phyloP scores from a whole-genome alignment of 2,113 vertebrate genomes.

The Clarias gariepinus region DNA sequence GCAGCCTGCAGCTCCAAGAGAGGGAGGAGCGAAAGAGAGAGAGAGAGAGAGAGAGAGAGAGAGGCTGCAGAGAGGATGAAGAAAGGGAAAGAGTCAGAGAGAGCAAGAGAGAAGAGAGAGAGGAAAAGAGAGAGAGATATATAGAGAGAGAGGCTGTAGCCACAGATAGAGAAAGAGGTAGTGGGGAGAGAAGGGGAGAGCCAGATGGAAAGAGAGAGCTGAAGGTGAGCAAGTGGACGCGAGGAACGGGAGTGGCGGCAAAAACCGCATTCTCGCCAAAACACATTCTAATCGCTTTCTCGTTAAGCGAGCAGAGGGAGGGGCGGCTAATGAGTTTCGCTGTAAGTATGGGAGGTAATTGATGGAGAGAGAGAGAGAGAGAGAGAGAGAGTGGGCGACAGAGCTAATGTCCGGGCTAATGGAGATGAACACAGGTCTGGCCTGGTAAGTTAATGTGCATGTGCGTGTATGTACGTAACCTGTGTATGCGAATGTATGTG shows the following conservation, averaged over 20 bases:
- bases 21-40: conserved; percentile 70
- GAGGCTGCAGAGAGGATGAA: conserved; percentile 77
- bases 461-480: not conserved
- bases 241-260: conserved; percentile 51
- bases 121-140: conserved; percentile 67
- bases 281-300: conserved; percentile 74
- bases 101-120: conserved; percentile 53
- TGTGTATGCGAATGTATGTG: conserved; percentile 55
- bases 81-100: conserved; percentile 68
- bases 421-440: conserved; percentile 59
- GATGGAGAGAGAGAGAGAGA: conserved; percentile 58
- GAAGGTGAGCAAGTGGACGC: conserved; percentile 69
- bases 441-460: conserved; percentile 60
- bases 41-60: conserved; percentile 78
- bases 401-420: conserved; percentile 54
- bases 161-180: conserved; percentile 66
- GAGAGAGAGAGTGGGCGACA: conserved; percentile 47
- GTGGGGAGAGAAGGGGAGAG: conserved; percentile 59
- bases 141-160: conserved; percentile 74
- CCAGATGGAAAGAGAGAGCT: conserved; percentile 53
- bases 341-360: conserved; percentile 70
- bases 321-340: conserved; percentile 70
- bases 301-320: conserved; percentile 69
- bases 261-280: conserved; percentile 64
- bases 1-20: conserved; percentile 78